Evolutionary conservation across 2,888 invertebrate species (phyloP).

Genomic region (Temnothorax ravouxi): DNA sequence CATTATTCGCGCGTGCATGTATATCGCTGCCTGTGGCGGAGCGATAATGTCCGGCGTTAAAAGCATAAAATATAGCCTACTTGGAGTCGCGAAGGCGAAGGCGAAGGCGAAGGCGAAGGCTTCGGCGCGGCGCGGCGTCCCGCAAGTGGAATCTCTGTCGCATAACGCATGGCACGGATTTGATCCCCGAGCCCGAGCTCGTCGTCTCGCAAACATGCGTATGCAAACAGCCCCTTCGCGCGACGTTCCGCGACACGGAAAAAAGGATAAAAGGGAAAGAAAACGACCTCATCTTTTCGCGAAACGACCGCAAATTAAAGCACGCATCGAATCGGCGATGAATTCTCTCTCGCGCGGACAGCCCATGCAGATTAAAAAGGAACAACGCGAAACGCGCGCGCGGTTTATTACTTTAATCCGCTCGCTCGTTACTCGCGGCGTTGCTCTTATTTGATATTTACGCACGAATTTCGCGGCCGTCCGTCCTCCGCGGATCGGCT

Average conservation of each 20-base stretch:
- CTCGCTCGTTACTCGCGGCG: background rate
- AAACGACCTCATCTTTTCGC: background rate
- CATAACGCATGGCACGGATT: conserved; percentile 3
- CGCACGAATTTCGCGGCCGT: conserved; percentile 12
- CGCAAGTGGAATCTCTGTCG: background rate
- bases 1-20: conserved; percentile 24
- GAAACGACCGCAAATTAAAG: conserved; percentile 9
- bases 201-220: background rate
- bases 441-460: conserved; percentile 23
- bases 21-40: background rate
- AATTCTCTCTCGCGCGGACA: conserved; percentile 28
- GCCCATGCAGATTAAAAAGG: conserved; percentile 27
- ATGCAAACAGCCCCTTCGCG: too few species aligned
- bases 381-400: background rate
- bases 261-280: background rate
- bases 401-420: conserved; percentile 10
- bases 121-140: background rate
- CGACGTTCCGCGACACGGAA: too few species aligned
- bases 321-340: background rate
- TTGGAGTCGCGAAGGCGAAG: background rate
- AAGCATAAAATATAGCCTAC: conserved; percentile 23
- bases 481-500: background rate
- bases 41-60: conserved; percentile 45
- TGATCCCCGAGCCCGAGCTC: background rate
- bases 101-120: conserved; percentile 27